Percentiles rank a stretch among this genome's conserved stretches.
Conservation (phyloP, 1,140 invertebrate genomes). For the Leptinotarsa undecemlineata region DNA sequence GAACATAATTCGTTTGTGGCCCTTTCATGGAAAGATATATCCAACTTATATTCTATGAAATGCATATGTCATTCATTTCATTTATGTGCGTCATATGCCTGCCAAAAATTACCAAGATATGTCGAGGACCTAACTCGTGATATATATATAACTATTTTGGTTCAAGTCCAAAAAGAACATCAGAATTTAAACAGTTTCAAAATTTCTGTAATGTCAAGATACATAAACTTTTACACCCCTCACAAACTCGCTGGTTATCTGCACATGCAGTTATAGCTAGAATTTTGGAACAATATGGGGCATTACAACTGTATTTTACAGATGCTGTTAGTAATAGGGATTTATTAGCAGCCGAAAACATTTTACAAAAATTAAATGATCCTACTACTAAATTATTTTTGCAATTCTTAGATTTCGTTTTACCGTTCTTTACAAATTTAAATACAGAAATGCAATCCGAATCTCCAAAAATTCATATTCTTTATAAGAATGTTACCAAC, state of each 20-base stretch:
- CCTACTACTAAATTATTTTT: conserved; percentile 9
- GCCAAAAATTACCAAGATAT: conserved; percentile 35
- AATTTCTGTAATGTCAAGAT: conserved; percentile 43
- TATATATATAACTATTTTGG: conserved; percentile 43
- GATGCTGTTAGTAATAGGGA: conserved; percentile 24
- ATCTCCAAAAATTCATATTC: conserved; percentile 6
- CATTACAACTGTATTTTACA: conserved; percentile 51
- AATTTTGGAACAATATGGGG: conserved; percentile 52
- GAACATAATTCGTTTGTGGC: conserved; percentile 47
- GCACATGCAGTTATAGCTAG: conserved; percentile 49
- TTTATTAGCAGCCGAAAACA: background rate
- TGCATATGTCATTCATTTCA: conserved; percentile 53
- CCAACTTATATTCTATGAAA: conserved; percentile 49
- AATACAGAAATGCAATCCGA: conserved; percentile 7
- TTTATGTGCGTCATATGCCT: conserved; percentile 48
- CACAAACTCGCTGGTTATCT: conserved; percentile 44
- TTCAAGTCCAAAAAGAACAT: conserved; percentile 43
- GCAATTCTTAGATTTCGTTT: conserved; percentile 6
- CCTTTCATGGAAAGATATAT: conserved; percentile 47
- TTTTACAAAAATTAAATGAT: background rate
- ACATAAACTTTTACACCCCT: conserved; percentile 43
- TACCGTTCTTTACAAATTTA: background rate
- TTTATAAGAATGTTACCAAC: background rate
- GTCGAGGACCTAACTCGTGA: conserved; percentile 40
- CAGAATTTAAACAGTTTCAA: conserved; percentile 43